Evolutionary conservation across 2,113 vertebrate species (phyloP).

Genomic region (Dromiciops gliroides): DNA sequence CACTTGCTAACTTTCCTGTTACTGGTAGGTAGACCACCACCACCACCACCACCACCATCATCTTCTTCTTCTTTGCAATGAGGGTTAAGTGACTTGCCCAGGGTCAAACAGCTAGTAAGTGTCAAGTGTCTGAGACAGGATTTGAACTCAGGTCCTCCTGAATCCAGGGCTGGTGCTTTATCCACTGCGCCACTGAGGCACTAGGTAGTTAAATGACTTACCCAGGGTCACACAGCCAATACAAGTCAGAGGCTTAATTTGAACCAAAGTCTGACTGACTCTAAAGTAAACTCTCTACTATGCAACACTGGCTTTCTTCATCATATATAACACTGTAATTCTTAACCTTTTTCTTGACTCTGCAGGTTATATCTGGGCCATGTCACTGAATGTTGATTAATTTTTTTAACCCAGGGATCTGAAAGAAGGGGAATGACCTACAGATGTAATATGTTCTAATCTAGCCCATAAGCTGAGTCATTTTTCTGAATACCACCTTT

Average conservation of each 20-base stretch:
- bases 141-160: no score
- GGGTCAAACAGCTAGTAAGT: no score
- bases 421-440: conserved; percentile 18
- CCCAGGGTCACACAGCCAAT: neutral
- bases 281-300: neutral
- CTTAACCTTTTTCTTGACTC: neutral
- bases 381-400: neutral
- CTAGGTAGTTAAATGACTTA: neutral
- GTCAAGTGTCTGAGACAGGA: no score
- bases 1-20: no score
- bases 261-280: neutral
- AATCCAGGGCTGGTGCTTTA: no score
- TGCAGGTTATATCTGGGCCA: neutral
- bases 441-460: conserved; percentile 17
- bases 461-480: conserved; percentile 32
- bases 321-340: neutral
- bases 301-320: neutral
- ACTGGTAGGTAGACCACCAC: no score
- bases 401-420: neutral
- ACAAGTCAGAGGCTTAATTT: neutral
- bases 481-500: conserved; percentile 58
- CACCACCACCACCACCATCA: no score
- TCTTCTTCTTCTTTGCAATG: no score
- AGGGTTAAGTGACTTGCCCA: no score
- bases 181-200: neutral